A percentile compares a stretch with the other conserved stretches of the same genome.
These are phyloP conservation scores for Sitta europaea DNA, from an alignment of 2,113 vertebrate species.

Conservation along the genomic window DNA sequence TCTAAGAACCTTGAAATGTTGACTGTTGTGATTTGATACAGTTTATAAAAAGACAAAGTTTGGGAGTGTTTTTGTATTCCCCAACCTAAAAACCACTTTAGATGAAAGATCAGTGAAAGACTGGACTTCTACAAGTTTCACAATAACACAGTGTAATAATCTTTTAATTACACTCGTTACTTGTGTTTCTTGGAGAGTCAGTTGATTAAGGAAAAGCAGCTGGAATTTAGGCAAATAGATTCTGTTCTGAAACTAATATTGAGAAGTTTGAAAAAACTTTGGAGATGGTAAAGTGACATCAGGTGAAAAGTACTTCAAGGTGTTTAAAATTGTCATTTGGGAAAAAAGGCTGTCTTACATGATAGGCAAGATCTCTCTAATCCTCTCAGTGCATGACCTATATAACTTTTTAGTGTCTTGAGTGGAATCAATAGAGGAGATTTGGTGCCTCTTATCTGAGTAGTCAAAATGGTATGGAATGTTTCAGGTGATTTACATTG, in stretches of 20 bases:
- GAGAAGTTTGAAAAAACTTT: not conserved
- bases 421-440: not conserved
- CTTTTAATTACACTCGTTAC: no score
- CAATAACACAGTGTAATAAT: no score
- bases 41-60: not conserved
- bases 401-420: not conserved
- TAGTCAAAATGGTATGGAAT: not conserved
- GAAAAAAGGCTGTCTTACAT: not conserved
- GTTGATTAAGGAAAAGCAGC: not conserved
- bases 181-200: not conserved
- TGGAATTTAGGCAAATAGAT: not conserved
- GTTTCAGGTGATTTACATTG: not conserved
- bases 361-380: not conserved
- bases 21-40: not conserved
- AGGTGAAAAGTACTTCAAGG: not conserved
- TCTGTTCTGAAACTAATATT: not conserved
- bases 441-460: not conserved
- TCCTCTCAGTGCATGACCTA: not conserved
- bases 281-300: not conserved
- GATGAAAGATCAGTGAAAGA: not conserved
- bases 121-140: not conserved
- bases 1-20: not conserved
- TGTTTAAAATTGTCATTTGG: not conserved
- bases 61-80: not conserved
- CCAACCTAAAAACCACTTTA: not conserved